Evolutionary conservation across 2,113 vertebrate species (phyloP), one percentile per base, ranked within the genome.

Genomic region (Strix aluco): DNA sequence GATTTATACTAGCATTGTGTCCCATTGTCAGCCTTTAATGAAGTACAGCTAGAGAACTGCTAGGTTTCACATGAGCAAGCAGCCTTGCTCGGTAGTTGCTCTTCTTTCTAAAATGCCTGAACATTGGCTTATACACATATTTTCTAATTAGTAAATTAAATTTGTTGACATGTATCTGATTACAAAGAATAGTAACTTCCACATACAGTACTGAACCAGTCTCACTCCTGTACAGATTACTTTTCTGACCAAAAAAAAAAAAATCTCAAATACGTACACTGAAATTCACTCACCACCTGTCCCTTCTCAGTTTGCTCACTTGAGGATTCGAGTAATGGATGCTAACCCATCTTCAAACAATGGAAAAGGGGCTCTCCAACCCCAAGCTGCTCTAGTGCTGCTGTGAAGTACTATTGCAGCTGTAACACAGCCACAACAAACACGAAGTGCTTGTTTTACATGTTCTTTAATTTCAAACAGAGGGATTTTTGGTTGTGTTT

Each of bases 81-180:
- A 62, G 87, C 73, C 80, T 79, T 61, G 71, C 94, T 90, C 81
- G 90, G 90, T 13, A 87, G 79, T 81, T 54, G 25, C 65, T 85
- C 38, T 44, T 66, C 62, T 67, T 63, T 47, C 73, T n/a, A 34
- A 73, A 84, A 65, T 23, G 36, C 55, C 42, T 54, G 13, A 75
- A 55, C 32, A 8, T 1, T 27, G 67, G 55, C 40, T 79, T 79
- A 91, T 16, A 78, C 25, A 57, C 62, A 14, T 67, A 57, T 85
- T 78, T 95, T 75, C 86, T 89, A 67, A 94, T 62, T 22, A 94
- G 67, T 75, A 88, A 88, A 86, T 84, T 72, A 46, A 40, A 81
- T 87, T 44, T 82, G 81, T 36, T 73, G 83, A 80, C 65, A 52
- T 3, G 32, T 51, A 42, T 17, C 74, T 54, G 15, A 89, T 88